Percentiles rank a stretch among this genome's conserved stretches.
These are phyloP conservation scores for Centropus unirufus DNA, from an alignment of 2,113 vertebrate genomes.

Conservation along the genomic window DNA sequence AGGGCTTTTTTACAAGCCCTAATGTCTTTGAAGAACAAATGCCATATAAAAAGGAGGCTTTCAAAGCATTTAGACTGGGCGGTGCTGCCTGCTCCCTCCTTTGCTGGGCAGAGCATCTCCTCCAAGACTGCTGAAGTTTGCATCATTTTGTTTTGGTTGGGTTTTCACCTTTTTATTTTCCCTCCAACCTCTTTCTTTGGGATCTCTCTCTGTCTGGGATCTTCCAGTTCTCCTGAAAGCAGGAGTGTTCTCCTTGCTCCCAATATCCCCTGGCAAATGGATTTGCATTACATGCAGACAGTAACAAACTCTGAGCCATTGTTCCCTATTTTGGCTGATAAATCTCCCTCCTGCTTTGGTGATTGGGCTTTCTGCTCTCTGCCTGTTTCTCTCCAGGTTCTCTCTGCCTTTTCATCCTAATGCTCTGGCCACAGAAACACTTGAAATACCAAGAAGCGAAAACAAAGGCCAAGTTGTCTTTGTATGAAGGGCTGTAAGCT, in stretches of 20 bases:
- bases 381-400: background rate
- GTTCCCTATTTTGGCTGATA: background rate
- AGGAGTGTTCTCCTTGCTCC: background rate
- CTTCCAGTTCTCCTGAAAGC: background rate
- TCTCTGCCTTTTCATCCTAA: background rate
- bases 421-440: background rate
- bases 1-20: conserved; percentile 43
- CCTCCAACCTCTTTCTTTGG: background rate
- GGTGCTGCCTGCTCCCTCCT: background rate
- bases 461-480: background rate
- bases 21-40: conserved; percentile 58
- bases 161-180: background rate
- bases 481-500: background rate
- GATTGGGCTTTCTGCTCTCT: background rate
- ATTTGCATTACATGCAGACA: conserved; percentile 47
- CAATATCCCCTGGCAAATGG: background rate
- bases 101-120: background rate
- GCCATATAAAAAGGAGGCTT: conserved; percentile 15
- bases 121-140: rapidly evolving
- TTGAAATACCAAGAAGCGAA: background rate
- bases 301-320: background rate
- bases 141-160: background rate
- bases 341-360: background rate
- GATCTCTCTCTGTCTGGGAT: background rate
- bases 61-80: background rate